Evolutionary conservation across 2,113 vertebrate genomes (phyloP).

Genomic region (Sminthopsis crassicaudata): DNA sequence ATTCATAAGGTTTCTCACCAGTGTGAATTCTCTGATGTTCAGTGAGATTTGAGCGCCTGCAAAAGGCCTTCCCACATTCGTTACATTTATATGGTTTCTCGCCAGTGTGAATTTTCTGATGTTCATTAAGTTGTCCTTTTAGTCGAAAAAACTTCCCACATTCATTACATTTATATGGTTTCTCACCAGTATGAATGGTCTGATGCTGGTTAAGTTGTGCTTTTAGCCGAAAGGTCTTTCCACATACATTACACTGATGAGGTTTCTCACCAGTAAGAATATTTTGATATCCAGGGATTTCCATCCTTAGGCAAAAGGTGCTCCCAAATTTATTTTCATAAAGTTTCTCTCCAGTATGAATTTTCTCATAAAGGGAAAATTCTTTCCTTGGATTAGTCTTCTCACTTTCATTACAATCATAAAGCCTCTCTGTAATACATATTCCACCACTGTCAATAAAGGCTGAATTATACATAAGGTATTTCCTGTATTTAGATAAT

Average conservation of each 20-base stretch:
- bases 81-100: slow-evolving; percentile 79
- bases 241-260: slow-evolving; percentile 75
- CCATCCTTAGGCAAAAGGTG: slow-evolving; percentile 67
- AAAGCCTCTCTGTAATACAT: slow-evolving; percentile 69
- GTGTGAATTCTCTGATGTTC: slow-evolving; percentile 82
- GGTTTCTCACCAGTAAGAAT: slow-evolving; percentile 78
- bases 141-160: slow-evolving; percentile 82
- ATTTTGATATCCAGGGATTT: slow-evolving; percentile 73
- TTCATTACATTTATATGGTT: slow-evolving; percentile 79
- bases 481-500: slow-evolving; percentile 74
- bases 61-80: slow-evolving; percentile 77
- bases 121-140: slow-evolving; percentile 79
- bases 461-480: slow-evolving; percentile 75
- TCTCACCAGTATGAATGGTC: slow-evolving; percentile 79
- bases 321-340: slow-evolving; percentile 75
- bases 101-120: slow-evolving; percentile 80
- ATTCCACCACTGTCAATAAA: slow-evolving; percentile 73
- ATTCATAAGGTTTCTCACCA: slow-evolving; percentile 80
- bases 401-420: slow-evolving; percentile 69
- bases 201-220: slow-evolving; percentile 78
- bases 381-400: slow-evolving; percentile 65
- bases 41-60: slow-evolving; percentile 81
- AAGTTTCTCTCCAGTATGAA: slow-evolving; percentile 64
- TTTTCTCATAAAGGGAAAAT: slow-evolving; percentile 63
- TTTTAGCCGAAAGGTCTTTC: slow-evolving; percentile 76